Evolutionary conservation across 2,888 invertebrate genomes (phyloP).

Genomic region (Hydriomena furcata): DNA sequence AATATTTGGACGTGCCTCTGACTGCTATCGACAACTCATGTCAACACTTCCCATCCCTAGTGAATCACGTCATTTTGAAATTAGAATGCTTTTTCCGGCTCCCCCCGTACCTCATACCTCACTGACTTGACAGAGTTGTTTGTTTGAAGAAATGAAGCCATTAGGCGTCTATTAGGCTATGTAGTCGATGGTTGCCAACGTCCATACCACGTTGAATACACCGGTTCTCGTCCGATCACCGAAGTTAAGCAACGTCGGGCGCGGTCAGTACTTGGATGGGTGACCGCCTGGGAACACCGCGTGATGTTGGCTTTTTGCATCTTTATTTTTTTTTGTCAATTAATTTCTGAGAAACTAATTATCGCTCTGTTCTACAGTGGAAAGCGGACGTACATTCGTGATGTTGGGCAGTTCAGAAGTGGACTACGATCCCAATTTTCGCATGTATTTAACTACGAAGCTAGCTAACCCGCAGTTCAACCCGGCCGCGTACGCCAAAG

Average conservation of each 20-base stretch:
- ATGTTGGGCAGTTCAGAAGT: slow-evolving; percentile 94
- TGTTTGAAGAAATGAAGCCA: too few species aligned
- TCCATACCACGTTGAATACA: slow-evolving; percentile 11
- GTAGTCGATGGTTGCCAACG: neutral
- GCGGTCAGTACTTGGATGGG: slow-evolving; percentile 64
- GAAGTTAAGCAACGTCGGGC: slow-evolving; percentile 76
- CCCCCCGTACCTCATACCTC: too few species aligned
- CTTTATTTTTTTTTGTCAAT: neutral
- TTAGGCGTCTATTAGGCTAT: too few species aligned
- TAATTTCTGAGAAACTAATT: neutral
- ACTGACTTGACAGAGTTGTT: too few species aligned
- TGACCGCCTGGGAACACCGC: slow-evolving; percentile 68
- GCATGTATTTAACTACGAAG: slow-evolving; percentile 95
- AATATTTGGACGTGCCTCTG: too few species aligned
- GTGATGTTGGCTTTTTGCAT: slow-evolving; percentile 46
- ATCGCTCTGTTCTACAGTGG: slow-evolving; percentile 60
- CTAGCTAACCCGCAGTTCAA: slow-evolving; percentile 94
- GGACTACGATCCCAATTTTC: slow-evolving; percentile 94
- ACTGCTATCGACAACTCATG: too few species aligned
- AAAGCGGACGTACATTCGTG: slow-evolving; percentile 91
- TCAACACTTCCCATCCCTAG: too few species aligned
- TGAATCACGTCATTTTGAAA: too few species aligned
- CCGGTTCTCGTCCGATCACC: slow-evolving; percentile 59
- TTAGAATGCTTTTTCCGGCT: too few species aligned
- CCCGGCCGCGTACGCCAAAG: slow-evolving; percentile 93